Percentiles rank a stretch among this genome's conserved stretches.
Conservation (phyloP, 1,140 invertebrate species). For the Zaprionus taronus region DNA sequence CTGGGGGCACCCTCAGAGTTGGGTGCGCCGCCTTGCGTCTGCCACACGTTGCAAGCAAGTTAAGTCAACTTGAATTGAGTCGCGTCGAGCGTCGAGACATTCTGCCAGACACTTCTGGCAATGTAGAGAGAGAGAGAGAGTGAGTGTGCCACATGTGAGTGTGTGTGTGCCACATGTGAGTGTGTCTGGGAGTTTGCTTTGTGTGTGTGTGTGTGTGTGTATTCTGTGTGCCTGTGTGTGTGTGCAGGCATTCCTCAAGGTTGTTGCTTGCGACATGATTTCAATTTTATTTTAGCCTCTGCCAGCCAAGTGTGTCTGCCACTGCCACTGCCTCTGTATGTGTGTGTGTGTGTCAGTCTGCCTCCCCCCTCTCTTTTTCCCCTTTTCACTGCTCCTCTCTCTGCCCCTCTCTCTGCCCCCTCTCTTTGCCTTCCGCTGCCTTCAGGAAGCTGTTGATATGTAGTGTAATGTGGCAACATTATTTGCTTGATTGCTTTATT, state of each 20-base stretch:
- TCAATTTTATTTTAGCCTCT: constrained; percentile 79
- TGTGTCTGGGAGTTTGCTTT: too few species aligned
- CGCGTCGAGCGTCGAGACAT: constrained; percentile 77
- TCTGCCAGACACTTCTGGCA: constrained; percentile 70
- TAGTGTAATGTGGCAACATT: constrained; percentile 83
- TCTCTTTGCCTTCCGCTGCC: neutral
- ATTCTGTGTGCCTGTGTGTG: constrained; percentile 30
- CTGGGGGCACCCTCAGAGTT: constrained; percentile 1
- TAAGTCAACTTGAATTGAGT: constrained; percentile 58
- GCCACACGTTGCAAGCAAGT: constrained; percentile 32
- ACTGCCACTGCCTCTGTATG: constrained; percentile 24
- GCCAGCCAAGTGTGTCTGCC: constrained; percentile 55
- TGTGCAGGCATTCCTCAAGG: constrained; percentile 76
- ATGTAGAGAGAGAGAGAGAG: constrained; percentile 28
- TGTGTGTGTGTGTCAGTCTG: constrained; percentile 35
- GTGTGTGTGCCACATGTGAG: constrained; percentile 16
- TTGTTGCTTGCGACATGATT: constrained; percentile 69
- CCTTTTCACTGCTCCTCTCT: constrained; percentile 14
- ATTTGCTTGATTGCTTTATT: constrained; percentile 83
- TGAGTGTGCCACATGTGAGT: constrained; percentile 29
- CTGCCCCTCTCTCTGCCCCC: constrained; percentile 3
- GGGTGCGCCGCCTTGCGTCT: constrained; percentile 13
- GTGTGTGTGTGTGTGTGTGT: too few species aligned
- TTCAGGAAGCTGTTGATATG: constrained; percentile 78
- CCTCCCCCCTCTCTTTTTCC: constrained; percentile 20